Percentiles rank a stretch among this genome's conserved stretches.
phyloP scores from a whole-genome alignment of 2,888 invertebrate genomes.

The Ptilodon capucinus region DNA sequence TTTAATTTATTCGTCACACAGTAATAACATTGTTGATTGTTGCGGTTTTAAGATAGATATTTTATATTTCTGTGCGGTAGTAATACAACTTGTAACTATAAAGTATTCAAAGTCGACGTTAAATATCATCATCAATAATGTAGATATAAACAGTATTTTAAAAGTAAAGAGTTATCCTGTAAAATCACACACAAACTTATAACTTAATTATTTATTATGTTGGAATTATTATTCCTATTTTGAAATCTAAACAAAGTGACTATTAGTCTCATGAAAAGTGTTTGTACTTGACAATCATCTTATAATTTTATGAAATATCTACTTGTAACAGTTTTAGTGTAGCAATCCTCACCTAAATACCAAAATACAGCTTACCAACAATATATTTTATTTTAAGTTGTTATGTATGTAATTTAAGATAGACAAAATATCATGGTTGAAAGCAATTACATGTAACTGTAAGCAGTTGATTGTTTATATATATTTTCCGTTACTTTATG shows the following conservation, averaged over 20 bases:
- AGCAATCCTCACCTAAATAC: conserved; percentile 81
- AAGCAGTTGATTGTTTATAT: conserved; percentile 67
- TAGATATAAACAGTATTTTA: conserved; percentile 38
- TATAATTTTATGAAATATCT: neutral
- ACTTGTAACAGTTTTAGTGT: conserved; percentile 45
- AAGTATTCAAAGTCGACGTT: conserved; percentile 50
- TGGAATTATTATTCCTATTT: conserved; percentile 19
- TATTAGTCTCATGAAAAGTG: neutral
- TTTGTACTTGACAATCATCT: conserved; percentile 18
- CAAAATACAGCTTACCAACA: conserved; percentile 83
- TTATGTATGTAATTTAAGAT: conserved; percentile 71
- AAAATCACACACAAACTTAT: conserved; percentile 11
- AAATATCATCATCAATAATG: conserved; percentile 36
- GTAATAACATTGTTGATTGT: conserved; percentile 56
- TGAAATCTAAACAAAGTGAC: conserved; percentile 24
- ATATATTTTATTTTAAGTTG: conserved; percentile 78
- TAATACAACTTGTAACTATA: conserved; percentile 40
- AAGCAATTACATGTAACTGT: conserved; percentile 63
- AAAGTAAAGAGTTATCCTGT: conserved; percentile 26
- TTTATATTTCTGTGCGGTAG: conserved; percentile 58
- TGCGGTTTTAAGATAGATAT: conserved; percentile 55
- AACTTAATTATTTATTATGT: conserved; percentile 14
- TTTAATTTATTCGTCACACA: conserved; percentile 43
- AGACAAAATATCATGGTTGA: conserved; percentile 67
- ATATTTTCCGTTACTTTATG: conserved; percentile 78